Base-by-base conservation (phyloP, 2,888 invertebrate genomes). In the Octodonta nipae region DNA sequence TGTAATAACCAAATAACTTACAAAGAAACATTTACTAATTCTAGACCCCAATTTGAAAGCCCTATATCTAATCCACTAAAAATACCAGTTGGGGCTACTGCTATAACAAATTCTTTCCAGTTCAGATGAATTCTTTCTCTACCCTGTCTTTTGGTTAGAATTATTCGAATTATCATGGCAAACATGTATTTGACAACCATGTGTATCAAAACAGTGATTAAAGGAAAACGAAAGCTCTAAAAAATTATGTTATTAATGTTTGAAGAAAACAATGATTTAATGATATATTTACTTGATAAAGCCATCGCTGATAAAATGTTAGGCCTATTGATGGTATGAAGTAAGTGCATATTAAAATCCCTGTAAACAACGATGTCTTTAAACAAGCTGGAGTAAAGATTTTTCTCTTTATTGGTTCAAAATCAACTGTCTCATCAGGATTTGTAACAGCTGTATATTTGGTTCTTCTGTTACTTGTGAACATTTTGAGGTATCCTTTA, bases 21-120 rank as follows among this genome's bases (percentile, higher is more conserved):
- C 66, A 96, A 66, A 2, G 92, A 92, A 43, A 98, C 80, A 10
- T 89, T 88, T 30, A 96, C 89, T 47, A 92, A 73, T 53, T 89
- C 89, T 36, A 98, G 71, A 8, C 92, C 93, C 96, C 96, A 98
- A 61, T 95, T 95, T 2, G 95, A 96, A 56, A 98, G 81, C 3
- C 92, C 92, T 47, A 98, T 92, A 56, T 99, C 98, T 33, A 98
- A 73, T 2, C 92, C 92, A 56, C 93, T 92, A 33, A 91, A 87
- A 25, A 95, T 64, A 4, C 95, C 96, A 34, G 86, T 78, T 2
- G 84, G 81, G 0, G 78, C 82, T 35, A 95, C 72, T 37, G 80
- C 76, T 32, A 75, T 68, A n/a, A 87, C 52, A 55, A 86, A 84
- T 13, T 75, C 78, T 39, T 73, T 67, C 71, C 86, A 89, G 16